Percentiles rank a stretch among this genome's conserved stretches.
Evolutionary conservation across 64 coral and sea anemone genomes (phyloP).

Genomic region (Acropora yongei): DNA sequence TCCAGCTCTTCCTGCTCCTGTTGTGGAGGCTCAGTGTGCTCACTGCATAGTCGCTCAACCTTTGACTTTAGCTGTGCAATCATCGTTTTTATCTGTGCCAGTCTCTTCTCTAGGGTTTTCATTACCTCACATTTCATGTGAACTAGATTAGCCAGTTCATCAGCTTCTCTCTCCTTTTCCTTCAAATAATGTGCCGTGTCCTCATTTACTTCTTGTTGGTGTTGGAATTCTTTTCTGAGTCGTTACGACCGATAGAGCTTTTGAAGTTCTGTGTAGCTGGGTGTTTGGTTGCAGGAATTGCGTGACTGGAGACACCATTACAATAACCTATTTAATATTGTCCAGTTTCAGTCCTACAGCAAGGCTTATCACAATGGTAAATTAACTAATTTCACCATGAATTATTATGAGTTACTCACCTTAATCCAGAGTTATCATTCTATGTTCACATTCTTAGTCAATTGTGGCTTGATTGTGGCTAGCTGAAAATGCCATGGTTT

Average conservation of each 20-base stretch:
- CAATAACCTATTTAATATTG: background rate
- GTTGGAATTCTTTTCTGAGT: background rate
- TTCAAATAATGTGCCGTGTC: background rate
- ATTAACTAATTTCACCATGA: background rate
- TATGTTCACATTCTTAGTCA: background rate
- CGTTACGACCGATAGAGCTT: background rate
- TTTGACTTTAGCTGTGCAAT: background rate
- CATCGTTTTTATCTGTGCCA: background rate
- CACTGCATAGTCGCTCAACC: background rate
- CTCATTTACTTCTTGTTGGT: background rate
- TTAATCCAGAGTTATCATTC: background rate
- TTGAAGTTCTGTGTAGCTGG: background rate
- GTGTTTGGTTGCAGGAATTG: too few species aligned
- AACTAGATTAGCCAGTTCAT: background rate
- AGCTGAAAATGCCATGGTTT: background rate
- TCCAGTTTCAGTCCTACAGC: background rate
- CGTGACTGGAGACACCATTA: background rate
- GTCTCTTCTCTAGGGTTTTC: background rate
- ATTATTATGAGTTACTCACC: background rate
- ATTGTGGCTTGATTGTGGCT: background rate
- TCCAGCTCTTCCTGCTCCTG: background rate
- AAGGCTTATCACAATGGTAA: background rate
- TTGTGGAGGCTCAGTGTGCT: background rate
- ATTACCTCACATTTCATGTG: background rate
- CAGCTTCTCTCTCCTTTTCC: background rate